Evolutionary conservation across 2,888 invertebrate species (phyloP).

Genomic region (Sinhomidia bicolor): DNA sequence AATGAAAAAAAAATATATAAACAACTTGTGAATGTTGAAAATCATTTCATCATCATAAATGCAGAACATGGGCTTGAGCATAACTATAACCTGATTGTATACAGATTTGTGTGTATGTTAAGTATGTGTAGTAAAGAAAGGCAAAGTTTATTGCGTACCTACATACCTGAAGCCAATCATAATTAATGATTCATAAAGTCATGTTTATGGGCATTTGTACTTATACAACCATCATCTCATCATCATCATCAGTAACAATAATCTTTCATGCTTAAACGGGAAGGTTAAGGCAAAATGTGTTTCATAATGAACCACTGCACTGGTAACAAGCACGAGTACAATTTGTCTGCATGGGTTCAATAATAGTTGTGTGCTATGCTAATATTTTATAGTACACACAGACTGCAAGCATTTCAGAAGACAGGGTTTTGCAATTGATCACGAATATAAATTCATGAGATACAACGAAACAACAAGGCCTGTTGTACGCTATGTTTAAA

Average conservation of each 20-base stretch:
- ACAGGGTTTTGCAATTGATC: slow-evolving; percentile 59
- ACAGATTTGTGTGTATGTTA: not conserved
- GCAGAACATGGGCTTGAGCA: not conserved
- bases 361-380: not conserved
- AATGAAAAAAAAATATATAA: not conserved
- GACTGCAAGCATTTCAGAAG: slow-evolving; percentile 44
- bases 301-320: slow-evolving; percentile 29
- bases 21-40: slow-evolving; percentile 13
- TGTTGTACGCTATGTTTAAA: not conserved
- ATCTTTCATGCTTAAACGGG: slow-evolving; percentile 59
- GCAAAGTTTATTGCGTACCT: not conserved
- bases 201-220: not conserved
- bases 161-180: slow-evolving; percentile 5
- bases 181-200: slow-evolving; percentile 65
- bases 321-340: slow-evolving; percentile 41
- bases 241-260: not conserved
- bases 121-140: not conserved
- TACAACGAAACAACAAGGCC: slow-evolving; percentile 6
- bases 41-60: slow-evolving; percentile 27
- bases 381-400: too few relatives aligned
- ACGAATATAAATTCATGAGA: slow-evolving; percentile 34
- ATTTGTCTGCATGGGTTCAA: not conserved
- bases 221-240: slow-evolving; percentile 13
- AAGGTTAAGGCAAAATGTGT: slow-evolving; percentile 63
- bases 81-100: not conserved